Conservation (phyloP, 2,888 invertebrate genomes). For the Hypolimnas misippus region DNA sequence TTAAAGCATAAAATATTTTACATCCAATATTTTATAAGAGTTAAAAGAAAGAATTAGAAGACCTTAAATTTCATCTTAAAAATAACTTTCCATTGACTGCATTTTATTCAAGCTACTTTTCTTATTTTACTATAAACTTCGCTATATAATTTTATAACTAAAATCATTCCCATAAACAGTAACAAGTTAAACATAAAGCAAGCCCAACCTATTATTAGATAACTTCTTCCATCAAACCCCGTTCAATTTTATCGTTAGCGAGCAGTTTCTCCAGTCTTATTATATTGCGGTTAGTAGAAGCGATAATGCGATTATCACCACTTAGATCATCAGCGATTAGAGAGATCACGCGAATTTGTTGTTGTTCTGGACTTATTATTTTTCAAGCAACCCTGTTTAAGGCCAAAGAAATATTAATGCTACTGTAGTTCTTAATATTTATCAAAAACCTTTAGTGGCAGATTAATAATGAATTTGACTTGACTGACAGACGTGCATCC, state of each 20-base stretch:
- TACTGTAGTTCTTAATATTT: neutral
- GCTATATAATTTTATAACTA: neutral
- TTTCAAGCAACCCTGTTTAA: neutral
- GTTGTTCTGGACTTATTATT: neutral
- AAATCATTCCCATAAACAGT: neutral
- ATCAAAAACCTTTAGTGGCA: too few species aligned
- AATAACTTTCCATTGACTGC: too few species aligned
- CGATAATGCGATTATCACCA: conserved; percentile 22
- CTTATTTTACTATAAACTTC: too few species aligned
- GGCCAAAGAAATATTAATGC: neutral
- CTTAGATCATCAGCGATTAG: conserved; percentile 28
- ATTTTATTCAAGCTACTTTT: too few species aligned
- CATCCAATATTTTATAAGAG: too few species aligned
- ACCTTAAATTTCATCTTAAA: too few species aligned
- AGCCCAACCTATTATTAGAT: conserved; percentile 3
- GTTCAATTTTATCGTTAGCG: conserved; percentile 4
- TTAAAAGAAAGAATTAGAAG: too few species aligned
- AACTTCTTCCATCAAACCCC: neutral
- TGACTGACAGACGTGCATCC: too few species aligned
- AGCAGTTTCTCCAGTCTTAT: conserved; percentile 8
- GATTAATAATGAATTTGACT: too few species aligned
- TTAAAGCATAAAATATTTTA: too few species aligned
- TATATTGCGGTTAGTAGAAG: conserved; percentile 16
- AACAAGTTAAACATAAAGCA: neutral
- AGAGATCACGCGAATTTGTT: conserved; percentile 13